Base-by-base conservation (phyloP, 2,888 invertebrate species). In the Ochropleura plecta region DNA sequence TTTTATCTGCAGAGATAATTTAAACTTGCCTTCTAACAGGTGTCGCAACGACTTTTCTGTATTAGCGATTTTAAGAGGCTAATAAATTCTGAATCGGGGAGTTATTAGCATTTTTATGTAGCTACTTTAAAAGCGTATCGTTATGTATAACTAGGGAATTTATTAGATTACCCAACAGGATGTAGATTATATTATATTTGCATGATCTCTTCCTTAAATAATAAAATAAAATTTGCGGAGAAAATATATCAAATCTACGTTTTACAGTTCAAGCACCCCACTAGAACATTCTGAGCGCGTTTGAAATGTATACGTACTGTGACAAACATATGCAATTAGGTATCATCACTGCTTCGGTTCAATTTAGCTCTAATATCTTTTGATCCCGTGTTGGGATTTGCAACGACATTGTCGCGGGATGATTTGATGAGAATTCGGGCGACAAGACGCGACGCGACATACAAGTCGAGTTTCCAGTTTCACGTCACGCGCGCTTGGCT, bases 351-450 rank as follows among this genome's bases (percentile, higher is more conserved):
- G 88, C 90, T 93, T 91, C 90, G 89, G 91, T 95, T 93, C 95
- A 95, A 95, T 95, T 95, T 94, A 91, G 92, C 90, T 94, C 91
- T 95, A 95, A 95, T 95, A 93, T 93, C 93, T 93, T 93, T 93
- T 95, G 95, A 96, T 95, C 94, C 94, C 94, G 91, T 91, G 92
- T 90, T 92, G 95, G 95, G 96, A 95, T 95, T 95, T 95, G 94
- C 94, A 91, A 91, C 93, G 91, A 94, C 95, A 95, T 94, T 95
- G 95, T 95, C 94, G 94, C 92, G 93, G 92, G 92, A 94, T 95
- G 94, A 94, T 95, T 95, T 95, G 96, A 96, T 95, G 96, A 95
- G 95, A 95, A 95, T 94, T 94, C 93, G 92, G 93, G 92, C 90
- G 92, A 90, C 92, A 92, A 94, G 93, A 94, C 93, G 90, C 92